Evolutionary conservation across 1,140 invertebrate species (phyloP).

Genomic region (Drosophila truncata): DNA sequence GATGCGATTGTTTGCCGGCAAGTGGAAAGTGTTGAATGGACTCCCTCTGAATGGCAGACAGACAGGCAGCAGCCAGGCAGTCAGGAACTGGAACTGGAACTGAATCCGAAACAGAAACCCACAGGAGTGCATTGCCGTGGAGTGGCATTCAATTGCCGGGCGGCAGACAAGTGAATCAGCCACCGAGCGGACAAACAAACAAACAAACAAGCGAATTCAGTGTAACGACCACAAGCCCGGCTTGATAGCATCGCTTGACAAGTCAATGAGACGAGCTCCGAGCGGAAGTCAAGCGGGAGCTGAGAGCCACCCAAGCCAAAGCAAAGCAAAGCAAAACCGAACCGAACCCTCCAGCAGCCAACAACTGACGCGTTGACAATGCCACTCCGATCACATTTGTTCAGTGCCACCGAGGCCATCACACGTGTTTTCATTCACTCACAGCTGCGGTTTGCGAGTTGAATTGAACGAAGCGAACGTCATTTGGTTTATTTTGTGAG

Average conservation of each 20-base stretch:
- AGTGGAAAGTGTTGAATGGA: constrained; percentile 64
- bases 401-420: constrained; percentile 22
- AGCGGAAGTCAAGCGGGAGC: constrained; percentile 32
- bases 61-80: constrained; percentile 14
- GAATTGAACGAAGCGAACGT: not conserved
- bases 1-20: constrained; percentile 56
- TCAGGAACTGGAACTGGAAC: constrained; percentile 14
- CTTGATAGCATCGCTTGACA: constrained; percentile 57
- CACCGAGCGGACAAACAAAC: constrained; percentile 45
- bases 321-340: constrained; percentile 7
- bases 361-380: constrained; percentile 31
- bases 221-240: constrained; percentile 52
- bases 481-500: not conserved
- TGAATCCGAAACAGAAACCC: constrained; percentile 3
- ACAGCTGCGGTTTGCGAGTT: not conserved
- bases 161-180: constrained; percentile 50
- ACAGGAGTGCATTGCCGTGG: constrained; percentile 28
- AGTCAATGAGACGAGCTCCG: constrained; percentile 50
- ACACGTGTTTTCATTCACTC: constrained; percentile 22
- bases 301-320: constrained; percentile 1
- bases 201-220: constrained; percentile 43
- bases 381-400: constrained; percentile 37
- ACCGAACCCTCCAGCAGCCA: constrained; percentile 9
- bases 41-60: constrained; percentile 26
- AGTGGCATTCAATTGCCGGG: constrained; percentile 52